phyloP scores from a whole-genome alignment of 2,888 invertebrate genomes.

The Elysia crispata region DNA sequence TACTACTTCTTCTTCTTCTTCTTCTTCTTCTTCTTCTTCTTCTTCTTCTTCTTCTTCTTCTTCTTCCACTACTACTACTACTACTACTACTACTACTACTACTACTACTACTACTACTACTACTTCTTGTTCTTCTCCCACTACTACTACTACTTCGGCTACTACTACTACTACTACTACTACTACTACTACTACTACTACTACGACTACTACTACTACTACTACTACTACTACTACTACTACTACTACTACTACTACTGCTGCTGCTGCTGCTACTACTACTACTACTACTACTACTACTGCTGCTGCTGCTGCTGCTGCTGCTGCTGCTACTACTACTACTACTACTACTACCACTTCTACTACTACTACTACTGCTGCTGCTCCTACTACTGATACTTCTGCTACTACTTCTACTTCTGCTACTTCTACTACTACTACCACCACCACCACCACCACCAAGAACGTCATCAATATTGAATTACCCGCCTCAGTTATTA shows the following conservation, averaged over 20 bases:
- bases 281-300: constrained; percentile 54
- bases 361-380: too few relatives aligned
- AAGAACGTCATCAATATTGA: too few relatives aligned
- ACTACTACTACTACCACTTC: neutral
- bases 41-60: constrained; percentile 12
- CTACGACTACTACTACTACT: constrained; percentile 54
- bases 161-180: constrained; percentile 52
- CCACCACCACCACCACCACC: too few relatives aligned
- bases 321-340: constrained; percentile 36
- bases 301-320: constrained; percentile 51
- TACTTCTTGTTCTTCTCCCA: too few relatives aligned
- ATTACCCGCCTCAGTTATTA: too few relatives aligned
- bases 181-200: constrained; percentile 51
- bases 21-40: constrained; percentile 17
- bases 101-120: too few relatives aligned
- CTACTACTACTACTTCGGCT: neutral
- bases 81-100: neutral
- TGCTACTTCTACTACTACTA: too few relatives aligned
- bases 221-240: constrained; percentile 51
- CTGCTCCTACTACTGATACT: too few relatives aligned
- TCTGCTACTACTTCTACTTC: too few relatives aligned
- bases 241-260: constrained; percentile 41
- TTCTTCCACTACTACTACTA: neutral
- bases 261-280: constrained; percentile 52
- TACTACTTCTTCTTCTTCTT: neutral